Evolutionary conservation across 2,888 invertebrate species (phyloP), one percentile per base, ranked within the genome.

Genomic region (Andrena fulva): DNA sequence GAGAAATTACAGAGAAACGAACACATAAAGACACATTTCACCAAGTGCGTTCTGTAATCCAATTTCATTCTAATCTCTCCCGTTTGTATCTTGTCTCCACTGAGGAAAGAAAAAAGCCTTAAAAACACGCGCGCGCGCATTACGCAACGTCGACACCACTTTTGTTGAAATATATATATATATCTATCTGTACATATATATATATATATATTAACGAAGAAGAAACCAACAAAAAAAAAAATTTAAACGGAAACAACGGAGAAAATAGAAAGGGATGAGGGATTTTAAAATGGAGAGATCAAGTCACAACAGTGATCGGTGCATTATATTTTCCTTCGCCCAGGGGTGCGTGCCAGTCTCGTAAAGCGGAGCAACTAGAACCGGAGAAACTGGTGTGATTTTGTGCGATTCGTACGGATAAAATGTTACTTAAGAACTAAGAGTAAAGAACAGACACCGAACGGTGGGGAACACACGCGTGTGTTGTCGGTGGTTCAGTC

Each of bases 111-210:
- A 62, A 62, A 84, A 85, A 85, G 82, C 80, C 84, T 84, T 84
- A 80, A 71, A 66, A 64, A 67, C 42, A 64, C 68, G 35, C 80
- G 72, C 48, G 86, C 74, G 82, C 82, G 85, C 72, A 64, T 66
- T 69, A 85, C 31, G 81, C 69, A 78, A 88, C 93, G 93, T 93
- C 93, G 93, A 93, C 93, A 93, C 93, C 93, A 93, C 93, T 93
- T 91, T 92, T 90, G 91, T 93, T 92, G 91, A 87, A 73, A 91
- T 91, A 84, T 75, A 56, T 27, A 56, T 56, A 20, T 54, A 42
- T 42, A 12, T 16, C 0, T 10, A 10, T 2, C 7, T 35, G 2
- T 10, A 10, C 2, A 35, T 35, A 10, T 10, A 42, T 42, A 42
- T 42, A 5, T 42, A 42, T 42, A 12, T 42, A 42, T 42, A 42